Base-by-base conservation (phyloP, 1,140 invertebrate species). In the Drosophila navojoa region DNA sequence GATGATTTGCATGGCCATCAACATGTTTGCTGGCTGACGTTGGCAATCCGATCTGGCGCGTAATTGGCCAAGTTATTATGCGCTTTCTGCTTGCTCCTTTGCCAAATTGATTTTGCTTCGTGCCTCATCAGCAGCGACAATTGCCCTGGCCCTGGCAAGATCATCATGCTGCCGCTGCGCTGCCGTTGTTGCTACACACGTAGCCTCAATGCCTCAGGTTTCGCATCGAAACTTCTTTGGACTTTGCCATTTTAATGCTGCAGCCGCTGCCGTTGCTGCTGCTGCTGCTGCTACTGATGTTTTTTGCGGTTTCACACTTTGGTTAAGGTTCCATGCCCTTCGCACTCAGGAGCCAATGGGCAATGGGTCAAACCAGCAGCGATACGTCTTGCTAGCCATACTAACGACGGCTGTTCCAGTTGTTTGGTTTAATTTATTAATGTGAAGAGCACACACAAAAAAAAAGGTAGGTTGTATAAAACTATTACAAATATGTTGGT, bases 301-400 rank as follows among this genome's bases (percentile, higher is more conserved):
- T 91, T 86, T 78, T 82, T 91, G 90, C 90, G 90, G 90, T 91
- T 91, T 91, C 90, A 91, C 90, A 91, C 90, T 91, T 91, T 91
- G 86, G 80, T 89, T 90, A 90, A 79, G 76, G 76, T 76, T 91
- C 60, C 79, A 72, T 87, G 81, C 81, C 82, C 81, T 86, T 86
- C 70, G 81, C 82, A 75, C 75, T 81, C 47, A 67, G 32, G 22
- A 32, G 50, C 52, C 35, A 38, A 38, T 38, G 35, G 62, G 19
- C 75, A 72, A 70, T 87, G 79, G 82, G 79, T 72, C 79, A 86
- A 75, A 45, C 58, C 50, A 62, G 29, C 49, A 67, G 40, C 29
- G 50, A 7, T 35, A 15, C 50, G 49, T 44, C 13, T 49, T n/a
- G 35, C 32, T 9, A 19, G n/a, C 45, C 19, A 49, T 15, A 10